Conservation (phyloP, 2,888 invertebrate species). For the Pachydiplax longipennis region DNA sequence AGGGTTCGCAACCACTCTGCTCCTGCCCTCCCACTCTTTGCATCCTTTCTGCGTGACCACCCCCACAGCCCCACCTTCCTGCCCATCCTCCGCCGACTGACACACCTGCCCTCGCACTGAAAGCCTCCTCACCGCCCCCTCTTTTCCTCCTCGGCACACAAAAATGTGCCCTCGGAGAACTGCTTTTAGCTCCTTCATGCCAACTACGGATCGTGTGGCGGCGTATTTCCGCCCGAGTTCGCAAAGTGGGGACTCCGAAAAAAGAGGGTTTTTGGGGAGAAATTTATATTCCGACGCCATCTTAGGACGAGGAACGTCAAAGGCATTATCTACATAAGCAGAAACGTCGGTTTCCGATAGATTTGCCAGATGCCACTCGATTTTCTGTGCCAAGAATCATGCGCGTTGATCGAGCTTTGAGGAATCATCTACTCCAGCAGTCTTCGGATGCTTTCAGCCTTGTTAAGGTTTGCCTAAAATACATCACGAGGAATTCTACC, state of each 20-base stretch:
- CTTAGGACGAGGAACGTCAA: neutral
- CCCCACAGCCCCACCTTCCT: neutral
- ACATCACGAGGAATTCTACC: no score
- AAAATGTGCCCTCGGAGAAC: neutral
- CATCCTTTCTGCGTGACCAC: neutral
- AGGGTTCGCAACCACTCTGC: neutral
- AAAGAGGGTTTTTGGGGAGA: neutral
- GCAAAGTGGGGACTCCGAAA: neutral
- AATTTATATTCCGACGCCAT: neutral
- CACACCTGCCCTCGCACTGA: neutral
- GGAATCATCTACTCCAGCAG: no score
- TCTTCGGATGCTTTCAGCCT: no score
- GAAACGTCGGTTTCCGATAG: neutral
- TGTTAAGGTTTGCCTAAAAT: no score
- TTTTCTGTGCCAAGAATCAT: no score
- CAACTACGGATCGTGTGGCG: neutral
- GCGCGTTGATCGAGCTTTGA: no score
- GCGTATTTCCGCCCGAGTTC: neutral
- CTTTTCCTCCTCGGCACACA: neutral
- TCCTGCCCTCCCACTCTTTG: neutral
- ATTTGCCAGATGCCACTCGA: no score
- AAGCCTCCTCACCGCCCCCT: neutral
- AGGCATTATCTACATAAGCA: neutral
- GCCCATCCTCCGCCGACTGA: neutral
- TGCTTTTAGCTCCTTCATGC: neutral